Conservation (phyloP, 2,888 invertebrate genomes). For the Molanna angustata region DNA sequence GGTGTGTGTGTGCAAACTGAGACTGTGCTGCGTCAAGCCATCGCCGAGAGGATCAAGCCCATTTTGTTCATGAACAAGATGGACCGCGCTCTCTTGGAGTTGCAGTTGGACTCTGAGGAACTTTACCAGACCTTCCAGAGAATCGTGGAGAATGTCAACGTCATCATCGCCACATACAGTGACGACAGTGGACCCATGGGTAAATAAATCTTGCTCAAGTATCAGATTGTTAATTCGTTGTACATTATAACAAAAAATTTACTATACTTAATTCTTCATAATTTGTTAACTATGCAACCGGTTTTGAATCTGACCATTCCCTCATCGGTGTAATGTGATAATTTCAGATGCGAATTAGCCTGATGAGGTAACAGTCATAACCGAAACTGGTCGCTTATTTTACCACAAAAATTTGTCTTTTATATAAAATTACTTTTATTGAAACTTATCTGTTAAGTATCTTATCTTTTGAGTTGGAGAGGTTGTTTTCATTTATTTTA, state of each 20-base stretch:
- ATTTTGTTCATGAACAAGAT: constrained; percentile 99
- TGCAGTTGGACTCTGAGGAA: constrained; percentile 95
- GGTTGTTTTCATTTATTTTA: too few species aligned
- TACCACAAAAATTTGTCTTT: too few species aligned
- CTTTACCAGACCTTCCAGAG: constrained; percentile 99
- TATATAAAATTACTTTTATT: too few species aligned
- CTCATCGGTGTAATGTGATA: neutral
- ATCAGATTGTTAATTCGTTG: neutral
- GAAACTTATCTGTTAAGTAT: too few species aligned
- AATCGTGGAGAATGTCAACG: constrained; percentile 99
- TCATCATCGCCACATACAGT: constrained; percentile 98
- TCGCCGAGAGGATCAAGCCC: constrained; percentile 99
- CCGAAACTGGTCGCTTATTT: too few species aligned
- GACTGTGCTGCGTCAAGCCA: constrained; percentile 99
- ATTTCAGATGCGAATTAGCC: too few species aligned
- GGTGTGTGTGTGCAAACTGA: constrained; percentile 99
- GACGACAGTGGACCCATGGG: constrained; percentile 99
- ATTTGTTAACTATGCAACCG: neutral
- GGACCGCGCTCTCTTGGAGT: constrained; percentile 97
- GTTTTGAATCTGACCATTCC: neutral
- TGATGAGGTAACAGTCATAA: too few species aligned
- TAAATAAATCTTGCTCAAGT: constrained; percentile 39
- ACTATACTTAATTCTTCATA: neutral
- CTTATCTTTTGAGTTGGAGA: too few species aligned
- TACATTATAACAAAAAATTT: neutral